A percentile compares a stretch with the other conserved stretches of the same genome.
These are phyloP conservation scores for Bilobella aurantiaca DNA, from an alignment of 1,140 invertebrate genomes.

Conservation along the genomic window DNA sequence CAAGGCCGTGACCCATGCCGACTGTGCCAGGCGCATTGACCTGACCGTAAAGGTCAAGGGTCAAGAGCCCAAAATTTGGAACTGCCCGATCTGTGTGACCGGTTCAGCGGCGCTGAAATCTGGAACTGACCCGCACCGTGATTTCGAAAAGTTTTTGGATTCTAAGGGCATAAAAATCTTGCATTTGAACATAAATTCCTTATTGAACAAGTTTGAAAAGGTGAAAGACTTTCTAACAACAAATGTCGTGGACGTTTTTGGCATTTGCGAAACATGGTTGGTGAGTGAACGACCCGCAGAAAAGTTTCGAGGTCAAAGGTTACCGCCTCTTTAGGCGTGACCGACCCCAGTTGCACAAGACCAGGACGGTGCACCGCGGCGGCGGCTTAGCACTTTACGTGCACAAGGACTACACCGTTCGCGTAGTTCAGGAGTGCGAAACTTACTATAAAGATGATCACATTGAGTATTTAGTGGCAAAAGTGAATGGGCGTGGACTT, in stretches of 20 bases:
- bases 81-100: neutral
- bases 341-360: neutral
- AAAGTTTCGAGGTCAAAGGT: neutral
- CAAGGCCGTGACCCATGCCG: neutral
- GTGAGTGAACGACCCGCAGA: neutral
- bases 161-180: neutral
- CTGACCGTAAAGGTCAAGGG: no score
- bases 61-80: neutral
- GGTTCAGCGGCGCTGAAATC: neutral
- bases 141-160: neutral
- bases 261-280: neutral
- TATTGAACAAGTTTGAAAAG: slow-evolving; percentile 4
- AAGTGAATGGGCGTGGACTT: neutral
- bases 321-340: neutral
- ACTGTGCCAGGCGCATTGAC: neutral
- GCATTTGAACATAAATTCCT: slow-evolving; percentile 9
- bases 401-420: neutral
- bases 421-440: neutral
- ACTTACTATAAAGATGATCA: neutral
- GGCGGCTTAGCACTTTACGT: neutral
- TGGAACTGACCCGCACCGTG: neutral
- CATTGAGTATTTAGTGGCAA: neutral
- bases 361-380: neutral
- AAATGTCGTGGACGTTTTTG: neutral
- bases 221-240: neutral